phyloP scores from a whole-genome alignment of 2,797 vertebrate species.

The Takifugu rubripes region DNA sequence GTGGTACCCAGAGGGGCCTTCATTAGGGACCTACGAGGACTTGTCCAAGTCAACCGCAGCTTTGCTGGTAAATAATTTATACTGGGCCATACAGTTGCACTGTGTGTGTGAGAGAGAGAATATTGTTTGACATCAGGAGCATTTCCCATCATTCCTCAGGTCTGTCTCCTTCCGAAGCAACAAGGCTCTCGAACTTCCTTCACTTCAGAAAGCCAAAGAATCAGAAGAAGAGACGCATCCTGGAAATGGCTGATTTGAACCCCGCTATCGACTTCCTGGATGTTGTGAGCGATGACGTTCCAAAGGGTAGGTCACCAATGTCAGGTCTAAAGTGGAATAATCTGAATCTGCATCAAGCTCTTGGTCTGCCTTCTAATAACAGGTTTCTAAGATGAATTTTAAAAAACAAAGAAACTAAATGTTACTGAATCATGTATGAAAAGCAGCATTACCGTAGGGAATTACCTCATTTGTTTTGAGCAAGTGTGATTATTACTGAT shows the following conservation, averaged over 20 bases:
- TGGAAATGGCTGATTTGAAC: constrained; percentile 82
- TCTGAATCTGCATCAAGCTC: too few species aligned
- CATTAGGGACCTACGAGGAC: constrained; percentile 78
- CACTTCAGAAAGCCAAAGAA: constrained; percentile 82
- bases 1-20: constrained; percentile 87
- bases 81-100: background rate
- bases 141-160: constrained; percentile 65
- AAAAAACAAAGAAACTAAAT: too few species aligned
- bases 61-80: constrained; percentile 82
- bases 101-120: background rate
- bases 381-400: too few species aligned
- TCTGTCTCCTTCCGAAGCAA: constrained; percentile 80
- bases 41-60: constrained; percentile 81
- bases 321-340: too few species aligned
- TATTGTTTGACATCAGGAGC: background rate
- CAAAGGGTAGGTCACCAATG: constrained; percentile 77
- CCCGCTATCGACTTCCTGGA: constrained; percentile 89
- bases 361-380: too few species aligned
- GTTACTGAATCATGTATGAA: too few species aligned
- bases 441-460: too few species aligned
- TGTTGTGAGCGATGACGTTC: constrained; percentile 84
- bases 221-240: constrained; percentile 80
- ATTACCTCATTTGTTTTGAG: too few species aligned
- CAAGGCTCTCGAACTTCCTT: constrained; percentile 84
- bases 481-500: too few species aligned